These are phyloP conservation scores for Dicrurus megarhynchus DNA, from an alignment of 2,113 vertebrate species.

Conservation along the genomic window DNA sequence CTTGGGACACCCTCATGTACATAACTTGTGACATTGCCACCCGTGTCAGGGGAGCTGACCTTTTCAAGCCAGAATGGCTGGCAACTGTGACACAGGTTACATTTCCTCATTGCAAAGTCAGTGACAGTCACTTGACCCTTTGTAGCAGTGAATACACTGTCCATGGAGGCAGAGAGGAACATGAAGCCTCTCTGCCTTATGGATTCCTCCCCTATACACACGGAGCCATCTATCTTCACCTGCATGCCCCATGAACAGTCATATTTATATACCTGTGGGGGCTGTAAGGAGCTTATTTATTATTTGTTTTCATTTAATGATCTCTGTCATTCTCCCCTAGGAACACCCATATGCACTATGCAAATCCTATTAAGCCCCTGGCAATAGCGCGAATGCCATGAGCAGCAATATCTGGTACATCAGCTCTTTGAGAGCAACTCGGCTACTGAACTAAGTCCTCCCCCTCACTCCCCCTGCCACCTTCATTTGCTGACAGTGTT, in stretches of 20 bases:
- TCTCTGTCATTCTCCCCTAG: constrained; percentile 63
- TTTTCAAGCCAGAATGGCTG: constrained; percentile 2
- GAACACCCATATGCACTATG: constrained; percentile 6
- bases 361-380: constrained; percentile 54
- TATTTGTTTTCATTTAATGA: constrained; percentile 73
- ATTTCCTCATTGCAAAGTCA: not conserved
- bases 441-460: not conserved
- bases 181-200: not conserved
- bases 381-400: not conserved
- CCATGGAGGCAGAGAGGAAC: not conserved
- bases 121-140: constrained; percentile 51
- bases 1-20: not conserved
- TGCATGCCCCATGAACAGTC: not conserved
- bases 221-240: not conserved
- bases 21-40: not conserved
- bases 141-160: not conserved
- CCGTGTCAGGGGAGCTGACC: constrained; percentile 39
- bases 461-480: not conserved
- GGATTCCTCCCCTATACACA: not conserved
- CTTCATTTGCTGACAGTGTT: not conserved
- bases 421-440: not conserved
- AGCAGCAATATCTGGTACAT: not conserved
- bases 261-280: constrained; percentile 25
- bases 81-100: constrained; percentile 34
- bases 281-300: constrained; percentile 57